phyloP scores from a whole-genome alignment of 2,888 invertebrate species.

The Thymelicus sylvestris region DNA sequence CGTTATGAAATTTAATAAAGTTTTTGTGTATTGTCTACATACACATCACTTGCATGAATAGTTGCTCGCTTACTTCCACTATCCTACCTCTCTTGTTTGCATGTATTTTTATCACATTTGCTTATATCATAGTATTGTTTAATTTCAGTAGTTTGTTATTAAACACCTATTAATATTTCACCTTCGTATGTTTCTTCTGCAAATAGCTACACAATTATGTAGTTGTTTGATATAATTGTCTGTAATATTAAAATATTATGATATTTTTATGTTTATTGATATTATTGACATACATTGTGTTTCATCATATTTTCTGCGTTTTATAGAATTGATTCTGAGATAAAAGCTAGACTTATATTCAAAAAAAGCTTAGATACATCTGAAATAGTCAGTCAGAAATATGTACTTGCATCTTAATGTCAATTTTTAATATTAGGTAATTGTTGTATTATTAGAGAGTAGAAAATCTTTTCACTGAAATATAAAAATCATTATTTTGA shows the following conservation, averaged over 20 bases:
- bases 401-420: too few relatives aligned
- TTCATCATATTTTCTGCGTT: too few relatives aligned
- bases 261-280: too few relatives aligned
- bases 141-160: background rate
- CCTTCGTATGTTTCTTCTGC: background rate
- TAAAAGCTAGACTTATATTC: too few relatives aligned
- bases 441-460: too few relatives aligned
- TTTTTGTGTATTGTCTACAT: background rate
- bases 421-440: too few relatives aligned
- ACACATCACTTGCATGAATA: slow-evolving; percentile 36
- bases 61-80: slow-evolving; percentile 45
- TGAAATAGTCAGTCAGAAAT: too few relatives aligned
- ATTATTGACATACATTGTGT: too few relatives aligned
- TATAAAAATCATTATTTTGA: too few relatives aligned
- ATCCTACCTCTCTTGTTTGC: slow-evolving; percentile 40
- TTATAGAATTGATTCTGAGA: too few relatives aligned
- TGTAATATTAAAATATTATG: background rate
- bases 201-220: background rate
- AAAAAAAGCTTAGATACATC: too few relatives aligned
- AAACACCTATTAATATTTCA: background rate
- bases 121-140: slow-evolving; percentile 4
- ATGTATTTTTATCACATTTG: slow-evolving; percentile 40
- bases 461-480: too few relatives aligned
- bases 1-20: background rate
- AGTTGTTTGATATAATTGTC: background rate